phyloP scores from a whole-genome alignment of 2,113 vertebrate genomes.

The Cinclus cinclus region DNA sequence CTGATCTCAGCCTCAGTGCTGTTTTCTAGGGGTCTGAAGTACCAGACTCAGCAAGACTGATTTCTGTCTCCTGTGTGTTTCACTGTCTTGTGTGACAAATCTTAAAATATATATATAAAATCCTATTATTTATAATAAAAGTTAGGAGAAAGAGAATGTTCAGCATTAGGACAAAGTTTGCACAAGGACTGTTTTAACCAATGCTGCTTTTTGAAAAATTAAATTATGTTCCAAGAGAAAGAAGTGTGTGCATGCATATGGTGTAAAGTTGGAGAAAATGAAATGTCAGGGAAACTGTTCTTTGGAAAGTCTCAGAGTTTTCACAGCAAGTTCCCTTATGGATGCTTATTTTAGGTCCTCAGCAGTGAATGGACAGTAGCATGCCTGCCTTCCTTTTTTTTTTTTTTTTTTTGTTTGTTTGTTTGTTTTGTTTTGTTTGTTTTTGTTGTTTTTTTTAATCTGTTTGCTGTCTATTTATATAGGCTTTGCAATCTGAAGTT shows the following conservation, averaged over 20 bases:
- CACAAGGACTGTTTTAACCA: not conserved
- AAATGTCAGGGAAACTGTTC: not conserved
- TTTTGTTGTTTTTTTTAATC: not conserved
- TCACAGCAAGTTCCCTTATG: not conserved
- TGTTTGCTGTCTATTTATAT: not conserved
- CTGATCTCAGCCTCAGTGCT: rapidly evolving
- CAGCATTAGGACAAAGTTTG: not conserved
- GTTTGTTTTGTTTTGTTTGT: not conserved
- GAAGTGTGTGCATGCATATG: rapidly evolving
- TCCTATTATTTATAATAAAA: not conserved
- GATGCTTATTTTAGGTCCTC: not conserved
- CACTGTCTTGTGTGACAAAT: not conserved
- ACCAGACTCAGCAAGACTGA: not conserved
- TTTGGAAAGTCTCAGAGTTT: not conserved
- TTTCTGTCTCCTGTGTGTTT: rapidly evolving
- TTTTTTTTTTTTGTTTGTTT: not conserved
- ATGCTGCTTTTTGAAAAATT: not conserved
- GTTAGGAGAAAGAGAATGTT: rapidly evolving
- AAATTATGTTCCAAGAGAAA: not conserved
- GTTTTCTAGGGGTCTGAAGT: not conserved
- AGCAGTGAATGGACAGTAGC: no score
- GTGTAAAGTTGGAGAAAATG: not conserved
- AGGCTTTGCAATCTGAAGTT: not conserved
- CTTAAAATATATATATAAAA: rapidly evolving
- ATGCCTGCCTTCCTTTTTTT: rapidly evolving